phyloP scores from a whole-genome alignment of 1,140 invertebrate species.

The Drosophila orena region DNA sequence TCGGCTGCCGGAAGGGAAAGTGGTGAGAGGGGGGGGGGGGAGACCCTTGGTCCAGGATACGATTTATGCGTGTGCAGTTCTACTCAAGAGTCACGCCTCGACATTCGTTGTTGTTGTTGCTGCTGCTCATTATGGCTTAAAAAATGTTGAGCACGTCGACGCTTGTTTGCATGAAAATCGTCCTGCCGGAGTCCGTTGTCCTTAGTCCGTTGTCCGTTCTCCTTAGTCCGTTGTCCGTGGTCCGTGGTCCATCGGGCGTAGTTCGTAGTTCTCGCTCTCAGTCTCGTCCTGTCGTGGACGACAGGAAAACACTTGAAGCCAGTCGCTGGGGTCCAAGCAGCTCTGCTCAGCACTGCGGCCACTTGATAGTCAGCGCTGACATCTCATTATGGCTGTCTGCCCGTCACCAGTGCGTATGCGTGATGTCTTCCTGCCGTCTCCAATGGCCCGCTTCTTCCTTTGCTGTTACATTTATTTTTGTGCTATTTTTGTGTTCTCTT shows the following conservation, averaged over 20 bases:
- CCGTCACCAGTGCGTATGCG: conserved; percentile 71
- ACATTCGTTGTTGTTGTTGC: conserved; percentile 56
- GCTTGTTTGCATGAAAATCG: conserved; percentile 68
- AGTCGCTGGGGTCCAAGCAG: conserved; percentile 71
- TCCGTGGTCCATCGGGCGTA: too few species aligned
- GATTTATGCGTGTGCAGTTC: conserved; percentile 78
- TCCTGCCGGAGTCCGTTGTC: not conserved
- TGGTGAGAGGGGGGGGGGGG: too few species aligned
- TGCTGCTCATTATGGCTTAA: conserved; percentile 80
- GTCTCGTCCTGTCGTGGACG: conserved; percentile 31
- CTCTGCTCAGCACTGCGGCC: conserved; percentile 44
- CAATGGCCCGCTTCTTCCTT: not conserved
- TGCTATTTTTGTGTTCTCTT: too few species aligned
- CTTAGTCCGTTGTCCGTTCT: conserved; percentile 12
- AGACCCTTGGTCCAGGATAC: conserved; percentile 51
- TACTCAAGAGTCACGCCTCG: conserved; percentile 72
- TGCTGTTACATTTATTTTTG: conserved; percentile 5
- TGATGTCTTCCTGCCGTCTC: conserved; percentile 50
- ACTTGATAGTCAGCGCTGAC: conserved; percentile 81
- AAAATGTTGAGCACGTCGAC: conserved; percentile 81
- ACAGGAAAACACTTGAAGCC: conserved; percentile 59
- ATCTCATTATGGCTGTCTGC: conserved; percentile 80
- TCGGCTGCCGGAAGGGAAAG: conserved; percentile 1
- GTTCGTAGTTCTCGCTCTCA: conserved; percentile 20
- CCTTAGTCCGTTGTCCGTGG: conserved; percentile 14